Base-by-base conservation (phyloP, 1,140 invertebrate genomes). In the Pteromalus puparum region DNA sequence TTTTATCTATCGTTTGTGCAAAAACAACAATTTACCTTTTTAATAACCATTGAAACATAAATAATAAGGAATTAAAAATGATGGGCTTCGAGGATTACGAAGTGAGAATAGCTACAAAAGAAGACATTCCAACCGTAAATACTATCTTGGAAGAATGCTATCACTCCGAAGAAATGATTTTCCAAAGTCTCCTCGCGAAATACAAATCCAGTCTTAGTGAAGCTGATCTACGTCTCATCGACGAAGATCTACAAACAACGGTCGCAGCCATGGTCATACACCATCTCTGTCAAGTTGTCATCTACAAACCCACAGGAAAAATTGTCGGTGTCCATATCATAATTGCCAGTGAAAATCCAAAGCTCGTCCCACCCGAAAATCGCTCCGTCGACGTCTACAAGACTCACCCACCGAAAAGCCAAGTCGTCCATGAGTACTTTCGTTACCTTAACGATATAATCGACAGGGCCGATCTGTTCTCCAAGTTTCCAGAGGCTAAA, bases 161-260 rank as follows among this genome's bases (percentile, higher is more conserved):
- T 79, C 68, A 88, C 68, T 81, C 80, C 61, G 87, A 88, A 42
- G 87, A 88, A 74, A 85, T 76, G 15, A 86, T 88, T 34, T 79
- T 86, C 34, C 82, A 81, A 46, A 75, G 76, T 42, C 76, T 88
- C 0, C 81, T 80, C 24, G 30, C 65, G 13, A 81, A 79, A 42
- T 46, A 61, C 1, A 21, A 53, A 18, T 68, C 67, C 24, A 5
- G 42, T 70, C 1, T 65, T 15, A 21, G 68, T 75, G 30, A 81
- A 53, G 10, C 38, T 2, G n/a, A 74, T 10, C 65, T 53, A 53
- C 12, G 81, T 78, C 15, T 73, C 79, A 81, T 85, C 53, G 61
- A 84, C 24, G 48, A 73, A 26, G 86, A 86, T 76, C 82, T 85
- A 15, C 82, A 87, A 38, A 73, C 28, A 0, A 73, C 83, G 6